Evolutionary conservation across 2,888 invertebrate genomes (phyloP), one percentile per base, ranked within the genome.

Genomic region (Eristalinus sepulchralis): DNA sequence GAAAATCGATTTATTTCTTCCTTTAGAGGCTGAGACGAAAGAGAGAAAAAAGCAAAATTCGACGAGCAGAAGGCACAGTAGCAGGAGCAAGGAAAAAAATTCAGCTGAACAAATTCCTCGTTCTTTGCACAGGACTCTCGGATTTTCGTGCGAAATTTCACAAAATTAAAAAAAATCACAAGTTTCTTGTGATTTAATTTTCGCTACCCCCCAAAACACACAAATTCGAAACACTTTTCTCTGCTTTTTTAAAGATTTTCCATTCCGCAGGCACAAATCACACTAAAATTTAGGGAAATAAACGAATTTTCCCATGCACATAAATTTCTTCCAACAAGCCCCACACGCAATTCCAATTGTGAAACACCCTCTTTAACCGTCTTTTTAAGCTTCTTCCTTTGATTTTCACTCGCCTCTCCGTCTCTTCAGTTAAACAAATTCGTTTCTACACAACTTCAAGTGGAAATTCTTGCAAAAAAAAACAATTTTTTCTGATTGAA

Each of bases 311-410:
- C 73, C 86, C 83, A 86, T 77, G 85, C 85, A 82, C 82, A 78
- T 77, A 77, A 71, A 85, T 76, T 47, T 47, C 82, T 77, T 72
- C 63, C 57, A 85, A 68, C 68, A 77, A 68, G 77, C 82, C 85
- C 70, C 81, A 84, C 84, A 84, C 84, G 82, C 68, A 47, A 47
- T 82, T 82, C 57, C 72, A 82, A 82, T 82, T 68, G 82, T 82
- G 82, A 85, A 85, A 85, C 85, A 85, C 85, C 85, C 82, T 83
- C 79, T 84, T 80, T 77, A 78, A 82, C 85, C 85, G 77, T 86
- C 78, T 77, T 85, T 72, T 36, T 71, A 39, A 60, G 63, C 63
- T 17, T 63, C 17, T 17, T 34, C 33, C 31, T 20, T 17, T 11
- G 33, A 33, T 62, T 34, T 10, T 62, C n/a, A 22, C 33, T n/a